These are phyloP conservation scores for Drosophila pseudotakahashii DNA, from an alignment of 2,888 invertebrate species.

Conservation along the genomic window DNA sequence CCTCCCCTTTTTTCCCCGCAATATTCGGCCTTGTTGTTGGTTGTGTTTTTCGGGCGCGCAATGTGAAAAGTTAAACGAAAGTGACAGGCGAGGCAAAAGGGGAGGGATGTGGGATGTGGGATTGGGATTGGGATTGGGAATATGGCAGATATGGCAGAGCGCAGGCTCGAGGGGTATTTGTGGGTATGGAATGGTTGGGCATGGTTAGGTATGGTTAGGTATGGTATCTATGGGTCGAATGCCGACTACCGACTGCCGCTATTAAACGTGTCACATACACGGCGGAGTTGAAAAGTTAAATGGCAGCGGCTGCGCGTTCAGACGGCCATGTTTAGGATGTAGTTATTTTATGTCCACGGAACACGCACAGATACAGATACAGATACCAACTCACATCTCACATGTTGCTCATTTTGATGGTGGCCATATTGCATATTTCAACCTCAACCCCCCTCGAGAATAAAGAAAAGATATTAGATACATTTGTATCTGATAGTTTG, in stretches of 20 bases:
- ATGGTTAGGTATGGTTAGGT: constrained; percentile 3
- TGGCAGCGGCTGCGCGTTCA: constrained; percentile 70
- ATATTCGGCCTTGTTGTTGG: constrained; percentile 48
- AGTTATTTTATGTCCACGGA: constrained; percentile 61
- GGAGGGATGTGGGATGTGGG: constrained; percentile 42
- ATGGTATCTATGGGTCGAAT: background rate
- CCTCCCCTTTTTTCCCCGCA: background rate
- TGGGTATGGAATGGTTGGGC: constrained; percentile 6
- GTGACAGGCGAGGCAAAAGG: constrained; percentile 69
- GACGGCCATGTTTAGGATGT: constrained; percentile 74
- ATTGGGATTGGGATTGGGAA: background rate
- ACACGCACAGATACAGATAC: constrained; percentile 21
- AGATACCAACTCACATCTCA: constrained; percentile 17
- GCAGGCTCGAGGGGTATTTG: constrained; percentile 30
- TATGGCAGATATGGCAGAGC: constrained; percentile 18
- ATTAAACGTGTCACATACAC: constrained; percentile 77
- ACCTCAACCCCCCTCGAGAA: constrained; percentile 31
- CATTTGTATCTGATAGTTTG: constrained; percentile 41
- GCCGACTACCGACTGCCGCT: constrained; percentile 32
- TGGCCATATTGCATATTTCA: constrained; percentile 49
- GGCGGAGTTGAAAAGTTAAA: constrained; percentile 77
- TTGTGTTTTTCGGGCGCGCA: constrained; percentile 52
- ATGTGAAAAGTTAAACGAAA: constrained; percentile 76
- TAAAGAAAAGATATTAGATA: constrained; percentile 16
- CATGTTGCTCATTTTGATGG: constrained; percentile 38